Evolutionary conservation across 2,888 invertebrate genomes (phyloP), one percentile per base, ranked within the genome.

Genomic region (Idaea biselata): DNA sequence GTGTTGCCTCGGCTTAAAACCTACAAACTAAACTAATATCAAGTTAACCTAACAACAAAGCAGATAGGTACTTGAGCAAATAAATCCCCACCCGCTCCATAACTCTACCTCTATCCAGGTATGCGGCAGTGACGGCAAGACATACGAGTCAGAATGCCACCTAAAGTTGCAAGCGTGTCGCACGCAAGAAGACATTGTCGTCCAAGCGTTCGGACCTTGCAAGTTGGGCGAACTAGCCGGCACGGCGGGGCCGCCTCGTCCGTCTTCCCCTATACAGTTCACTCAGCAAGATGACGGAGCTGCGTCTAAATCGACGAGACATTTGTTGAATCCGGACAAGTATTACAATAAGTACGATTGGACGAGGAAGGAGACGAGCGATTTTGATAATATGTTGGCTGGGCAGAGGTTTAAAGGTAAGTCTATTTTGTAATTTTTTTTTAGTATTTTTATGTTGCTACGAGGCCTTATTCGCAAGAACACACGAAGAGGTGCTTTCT

Each of bases 101-200:
- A 59, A 63, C 60, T 61, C 58, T 62, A 63, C 58, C 59, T 18
- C 17, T 17, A 11, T 69, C 74, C 86, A 92, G 92, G 94, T 96
- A 75, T 96, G 96, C 84, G 96, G 96, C 64, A 96, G 95, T 79
- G 96, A 96, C 79, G 96, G 96, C 61, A 95, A 96, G 87, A 96
- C 96, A 65, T 97, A 97, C 85, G 94, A 96, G 74, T 97, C 97
- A 70, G 96, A 97, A 81, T 98, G 98, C 82, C 95, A 95, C 79
- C 93, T 97, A 68, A 94, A 96, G 74, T 94, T 96, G 79, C 95
- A 97, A 86, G 96, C 97, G 61, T 98, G 98, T 88, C 94, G 96
- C 76, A 93, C 95, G 78, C 97, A 97, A 89, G 95, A 95, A 75
- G 95, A 96, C 78, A 95, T 97, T 70, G 95, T 95, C 32, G 94